These are phyloP conservation scores for Tortrix viridana DNA, from an alignment of 2,888 invertebrate species.

Conservation along the genomic window DNA sequence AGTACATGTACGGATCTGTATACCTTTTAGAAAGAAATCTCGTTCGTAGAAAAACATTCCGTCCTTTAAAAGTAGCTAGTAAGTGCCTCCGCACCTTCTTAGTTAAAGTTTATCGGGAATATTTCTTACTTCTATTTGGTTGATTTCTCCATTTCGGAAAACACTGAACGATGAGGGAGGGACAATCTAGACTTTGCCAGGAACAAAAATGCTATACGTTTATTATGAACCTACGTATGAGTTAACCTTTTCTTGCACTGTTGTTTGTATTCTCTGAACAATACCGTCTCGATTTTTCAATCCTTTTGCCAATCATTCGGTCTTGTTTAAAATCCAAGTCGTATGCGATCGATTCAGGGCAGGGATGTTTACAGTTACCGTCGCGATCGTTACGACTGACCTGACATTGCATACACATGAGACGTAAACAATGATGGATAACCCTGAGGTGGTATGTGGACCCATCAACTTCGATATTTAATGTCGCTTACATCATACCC, in stretches of 20 bases:
- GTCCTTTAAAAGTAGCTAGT: constrained; percentile 16
- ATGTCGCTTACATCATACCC: background rate
- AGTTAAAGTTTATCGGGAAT: background rate
- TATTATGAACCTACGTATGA: too few relatives aligned
- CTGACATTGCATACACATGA: constrained; percentile 28
- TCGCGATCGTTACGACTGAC: constrained; percentile 18
- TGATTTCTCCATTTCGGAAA: too few relatives aligned
- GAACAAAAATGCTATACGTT: too few relatives aligned
- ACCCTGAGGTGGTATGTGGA: constrained; percentile 11
- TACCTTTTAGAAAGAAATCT: constrained; percentile 23
- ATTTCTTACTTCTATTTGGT: background rate
- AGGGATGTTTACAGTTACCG: constrained; percentile 32
- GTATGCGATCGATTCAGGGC: constrained; percentile 34
- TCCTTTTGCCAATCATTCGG: background rate
- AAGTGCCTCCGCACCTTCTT: background rate
- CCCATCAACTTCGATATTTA: background rate
- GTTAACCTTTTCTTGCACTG: too few relatives aligned
- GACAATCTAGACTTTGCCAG: too few relatives aligned
- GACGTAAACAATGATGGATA: constrained; percentile 21
- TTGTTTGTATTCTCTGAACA: too few relatives aligned
- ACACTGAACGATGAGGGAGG: too few relatives aligned
- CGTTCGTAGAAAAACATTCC: constrained; percentile 9
- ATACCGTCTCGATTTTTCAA: too few relatives aligned
- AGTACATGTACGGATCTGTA: constrained; percentile 24
- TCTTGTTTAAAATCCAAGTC: background rate